phyloP scores from a whole-genome alignment of 2,888 invertebrate species.

The Mantis religiosa region DNA sequence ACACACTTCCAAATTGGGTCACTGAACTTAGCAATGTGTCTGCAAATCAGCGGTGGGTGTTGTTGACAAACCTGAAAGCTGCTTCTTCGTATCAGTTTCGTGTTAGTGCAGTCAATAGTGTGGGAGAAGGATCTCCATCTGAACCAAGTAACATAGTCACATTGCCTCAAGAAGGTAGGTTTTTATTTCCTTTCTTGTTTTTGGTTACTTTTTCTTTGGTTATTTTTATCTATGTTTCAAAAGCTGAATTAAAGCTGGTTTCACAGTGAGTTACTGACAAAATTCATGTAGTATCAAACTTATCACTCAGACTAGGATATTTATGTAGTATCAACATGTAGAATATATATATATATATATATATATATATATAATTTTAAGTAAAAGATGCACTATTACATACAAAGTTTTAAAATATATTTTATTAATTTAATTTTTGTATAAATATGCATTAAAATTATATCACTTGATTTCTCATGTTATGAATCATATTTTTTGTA shows the following conservation, averaged over 20 bases:
- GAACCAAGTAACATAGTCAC: constrained; percentile 84
- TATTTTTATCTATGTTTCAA: neutral
- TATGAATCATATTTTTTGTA: too few relatives aligned
- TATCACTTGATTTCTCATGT: too few relatives aligned
- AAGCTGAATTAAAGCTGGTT: neutral
- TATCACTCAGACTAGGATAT: too few relatives aligned
- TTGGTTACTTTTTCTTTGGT: constrained; percentile 65
- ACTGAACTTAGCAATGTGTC: constrained; percentile 84
- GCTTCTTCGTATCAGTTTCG: constrained; percentile 95
- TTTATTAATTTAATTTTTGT: too few relatives aligned
- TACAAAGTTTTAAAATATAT: too few relatives aligned
- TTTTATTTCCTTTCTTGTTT: constrained; percentile 67
- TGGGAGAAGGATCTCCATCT: constrained; percentile 90
- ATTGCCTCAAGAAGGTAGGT: constrained; percentile 92
- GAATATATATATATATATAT: too few relatives aligned
- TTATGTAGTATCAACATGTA: too few relatives aligned
- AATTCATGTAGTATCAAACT: too few relatives aligned
- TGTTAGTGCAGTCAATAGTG: constrained; percentile 93
- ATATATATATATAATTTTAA: too few relatives aligned
- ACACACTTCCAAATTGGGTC: constrained; percentile 81
- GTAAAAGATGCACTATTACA: too few relatives aligned
- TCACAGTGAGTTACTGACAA: neutral
- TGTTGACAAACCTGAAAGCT: constrained; percentile 83
- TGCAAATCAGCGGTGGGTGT: constrained; percentile 69
- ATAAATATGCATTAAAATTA: too few relatives aligned